Percentiles rank a stretch among this genome's conserved stretches.
Conservation (phyloP, 2,113 vertebrate genomes). For the Corydoras sp. region DNA sequence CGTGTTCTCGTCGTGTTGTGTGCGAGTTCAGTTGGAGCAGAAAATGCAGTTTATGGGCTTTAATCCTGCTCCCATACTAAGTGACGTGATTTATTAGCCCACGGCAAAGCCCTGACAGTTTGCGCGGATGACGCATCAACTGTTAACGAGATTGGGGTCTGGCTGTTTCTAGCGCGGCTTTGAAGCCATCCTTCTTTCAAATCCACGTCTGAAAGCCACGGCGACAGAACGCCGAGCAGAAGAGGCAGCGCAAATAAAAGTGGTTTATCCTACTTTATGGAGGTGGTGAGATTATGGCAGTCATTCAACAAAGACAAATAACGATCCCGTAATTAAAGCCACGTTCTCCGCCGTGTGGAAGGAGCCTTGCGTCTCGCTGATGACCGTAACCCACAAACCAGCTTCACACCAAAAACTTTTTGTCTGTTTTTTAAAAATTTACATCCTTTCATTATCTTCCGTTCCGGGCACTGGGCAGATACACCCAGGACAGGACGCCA, state of each 20-base stretch:
- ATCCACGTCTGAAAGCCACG: slow-evolving; percentile 13
- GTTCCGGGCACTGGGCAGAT: too few relatives aligned
- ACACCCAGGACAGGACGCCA: too few relatives aligned
- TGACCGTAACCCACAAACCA: too few relatives aligned
- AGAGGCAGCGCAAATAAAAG: slow-evolving; percentile 1
- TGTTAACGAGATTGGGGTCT: slow-evolving; percentile 21
- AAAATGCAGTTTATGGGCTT: slow-evolving; percentile 18
- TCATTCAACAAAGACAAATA: background rate
- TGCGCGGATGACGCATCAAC: slow-evolving; percentile 35
- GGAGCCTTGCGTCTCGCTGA: too few relatives aligned
- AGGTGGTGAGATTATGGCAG: background rate
- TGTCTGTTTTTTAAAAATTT: too few relatives aligned
- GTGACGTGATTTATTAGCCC: slow-evolving; percentile 45
- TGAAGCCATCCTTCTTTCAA: slow-evolving; percentile 10
- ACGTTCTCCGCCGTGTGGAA: too few relatives aligned
- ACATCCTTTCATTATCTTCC: too few relatives aligned
- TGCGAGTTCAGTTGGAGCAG: slow-evolving; percentile 1
- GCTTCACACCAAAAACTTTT: background rate
- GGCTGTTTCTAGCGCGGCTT: slow-evolving; percentile 19
- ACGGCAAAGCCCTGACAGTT: slow-evolving; percentile 37
- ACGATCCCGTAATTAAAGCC: slow-evolving; percentile 1
- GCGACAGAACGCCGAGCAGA: slow-evolving; percentile 6
- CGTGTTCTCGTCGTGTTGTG: background rate
- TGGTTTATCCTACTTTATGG: slow-evolving; percentile 8
- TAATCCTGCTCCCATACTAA: slow-evolving; percentile 37